A percentile compares a stretch with the other conserved stretches of the same genome.
These are phyloP conservation scores for Idris sp. DNA, from an alignment of 1,140 invertebrate genomes.

Conservation along the genomic window DNA sequence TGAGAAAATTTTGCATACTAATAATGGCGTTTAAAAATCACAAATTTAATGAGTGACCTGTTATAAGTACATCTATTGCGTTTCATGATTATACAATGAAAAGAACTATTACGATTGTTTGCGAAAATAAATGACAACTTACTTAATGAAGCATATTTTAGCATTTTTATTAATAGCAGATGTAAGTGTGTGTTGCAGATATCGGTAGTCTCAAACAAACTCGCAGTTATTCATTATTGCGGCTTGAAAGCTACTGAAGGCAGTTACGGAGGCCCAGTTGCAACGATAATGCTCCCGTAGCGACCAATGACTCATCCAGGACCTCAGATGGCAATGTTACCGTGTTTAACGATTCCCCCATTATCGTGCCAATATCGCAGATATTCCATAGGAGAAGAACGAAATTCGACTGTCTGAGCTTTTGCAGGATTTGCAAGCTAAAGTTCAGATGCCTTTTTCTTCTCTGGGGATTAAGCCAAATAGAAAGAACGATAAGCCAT, in stretches of 20 bases:
- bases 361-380: constrained; percentile 66
- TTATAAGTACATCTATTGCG: too few relatives aligned
- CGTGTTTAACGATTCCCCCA: constrained; percentile 65
- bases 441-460: too few relatives aligned
- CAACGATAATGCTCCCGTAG: constrained; percentile 68
- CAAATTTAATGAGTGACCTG: too few relatives aligned
- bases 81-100: too few relatives aligned
- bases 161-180: constrained; percentile 59
- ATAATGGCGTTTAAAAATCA: too few relatives aligned
- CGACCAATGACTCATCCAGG: constrained; percentile 72
- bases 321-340: constrained; percentile 69
- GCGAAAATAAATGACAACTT: constrained; percentile 49
- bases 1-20: too few relatives aligned
- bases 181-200: constrained; percentile 64
- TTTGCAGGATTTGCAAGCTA: too few relatives aligned
- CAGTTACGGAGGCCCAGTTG: constrained; percentile 67
- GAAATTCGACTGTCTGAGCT: constrained; percentile 45
- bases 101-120: too few relatives aligned
- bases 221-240: constrained; percentile 68
- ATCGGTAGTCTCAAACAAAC: constrained; percentile 62
- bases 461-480: too few relatives aligned
- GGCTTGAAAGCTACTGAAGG: constrained; percentile 64
- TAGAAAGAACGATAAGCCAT: too few relatives aligned
- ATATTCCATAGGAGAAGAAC: constrained; percentile 50
- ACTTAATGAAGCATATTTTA: constrained; percentile 62